Evolutionary conservation across 2,888 invertebrate species (phyloP).

Genomic region (Chrysotoxum bicinctum): DNA sequence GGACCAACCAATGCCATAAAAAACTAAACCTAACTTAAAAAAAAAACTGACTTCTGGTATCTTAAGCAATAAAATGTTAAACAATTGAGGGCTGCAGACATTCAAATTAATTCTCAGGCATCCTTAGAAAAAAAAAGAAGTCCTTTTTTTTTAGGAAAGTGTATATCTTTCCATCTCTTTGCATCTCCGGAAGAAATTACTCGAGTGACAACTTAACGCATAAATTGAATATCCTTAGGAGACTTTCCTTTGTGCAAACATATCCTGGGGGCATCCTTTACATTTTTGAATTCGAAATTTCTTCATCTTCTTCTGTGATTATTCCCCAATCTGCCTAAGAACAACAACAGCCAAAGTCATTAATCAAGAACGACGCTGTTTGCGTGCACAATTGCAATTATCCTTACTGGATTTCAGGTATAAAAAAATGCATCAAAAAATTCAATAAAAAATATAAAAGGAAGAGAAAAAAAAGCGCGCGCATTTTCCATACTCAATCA

Average conservation of each 20-base stretch:
- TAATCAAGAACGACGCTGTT: conserved; percentile 61
- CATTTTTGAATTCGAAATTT: neutral
- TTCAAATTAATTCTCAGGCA: conserved; percentile 42
- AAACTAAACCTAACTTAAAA: conserved; percentile 8
- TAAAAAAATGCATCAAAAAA: conserved; percentile 48
- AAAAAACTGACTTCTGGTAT: conserved; percentile 63
- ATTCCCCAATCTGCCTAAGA: conserved; percentile 29
- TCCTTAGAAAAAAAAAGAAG: conserved; percentile 30
- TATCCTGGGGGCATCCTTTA: conserved; percentile 34
- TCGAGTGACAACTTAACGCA: conserved; percentile 33
- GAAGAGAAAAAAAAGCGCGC: conserved; percentile 53
- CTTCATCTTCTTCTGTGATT: conserved; percentile 1
- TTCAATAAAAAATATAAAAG: conserved; percentile 17
- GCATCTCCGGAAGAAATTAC: conserved; percentile 30
- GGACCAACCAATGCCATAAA: conserved; percentile 66
- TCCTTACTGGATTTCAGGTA: conserved; percentile 44
- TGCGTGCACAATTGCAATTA: conserved; percentile 61
- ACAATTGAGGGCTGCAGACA: conserved; percentile 18
- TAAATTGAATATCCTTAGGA: conserved; percentile 25
- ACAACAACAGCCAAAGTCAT: conserved; percentile 36
- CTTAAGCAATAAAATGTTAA: conserved; percentile 57
- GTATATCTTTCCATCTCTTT: conserved; percentile 27
- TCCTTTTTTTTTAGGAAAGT: conserved; percentile 21
- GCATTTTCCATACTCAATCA: conserved; percentile 66
- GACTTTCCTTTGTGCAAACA: conserved; percentile 37